Conservation (phyloP, 2,888 invertebrate species). For the Chrysolina americana region DNA sequence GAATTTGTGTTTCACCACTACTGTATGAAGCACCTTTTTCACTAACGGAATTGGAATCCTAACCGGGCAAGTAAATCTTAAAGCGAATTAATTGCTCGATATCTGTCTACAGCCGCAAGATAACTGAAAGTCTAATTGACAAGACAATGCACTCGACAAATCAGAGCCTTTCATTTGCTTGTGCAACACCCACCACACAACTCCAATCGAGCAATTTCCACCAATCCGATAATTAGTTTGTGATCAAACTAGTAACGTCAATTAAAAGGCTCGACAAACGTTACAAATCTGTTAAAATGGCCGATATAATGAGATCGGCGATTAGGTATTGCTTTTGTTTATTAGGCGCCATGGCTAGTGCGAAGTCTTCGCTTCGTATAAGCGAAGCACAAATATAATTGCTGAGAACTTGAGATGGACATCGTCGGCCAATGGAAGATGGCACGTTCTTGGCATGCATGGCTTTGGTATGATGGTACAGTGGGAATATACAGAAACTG, state of each 20-base stretch:
- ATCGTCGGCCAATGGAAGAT: background rate
- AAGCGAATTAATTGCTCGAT: background rate
- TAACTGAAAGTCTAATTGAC: background rate
- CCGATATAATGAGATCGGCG: slow-evolving; percentile 41
- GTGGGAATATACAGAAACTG: no score
- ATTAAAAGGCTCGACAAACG: slow-evolving; percentile 44
- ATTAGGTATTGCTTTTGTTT: slow-evolving; percentile 37
- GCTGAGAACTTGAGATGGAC: background rate
- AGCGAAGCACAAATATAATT: background rate
- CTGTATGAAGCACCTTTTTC: no score
- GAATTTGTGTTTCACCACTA: no score
- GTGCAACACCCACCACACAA: background rate
- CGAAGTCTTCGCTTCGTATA: background rate
- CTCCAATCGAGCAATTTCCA: background rate
- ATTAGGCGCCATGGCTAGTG: slow-evolving; percentile 15
- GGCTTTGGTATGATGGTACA: no score
- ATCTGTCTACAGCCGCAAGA: background rate
- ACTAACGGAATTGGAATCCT: no score
- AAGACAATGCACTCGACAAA: background rate
- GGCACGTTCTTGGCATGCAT: no score
- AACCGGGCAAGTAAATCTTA: no score
- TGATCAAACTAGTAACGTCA: slow-evolving; percentile 30
- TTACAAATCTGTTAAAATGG: slow-evolving; percentile 45
- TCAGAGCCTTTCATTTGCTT: background rate
- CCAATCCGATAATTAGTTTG: background rate